Conservation (phyloP, 2,888 invertebrate species). For the Siphonodentalium dalli region DNA sequence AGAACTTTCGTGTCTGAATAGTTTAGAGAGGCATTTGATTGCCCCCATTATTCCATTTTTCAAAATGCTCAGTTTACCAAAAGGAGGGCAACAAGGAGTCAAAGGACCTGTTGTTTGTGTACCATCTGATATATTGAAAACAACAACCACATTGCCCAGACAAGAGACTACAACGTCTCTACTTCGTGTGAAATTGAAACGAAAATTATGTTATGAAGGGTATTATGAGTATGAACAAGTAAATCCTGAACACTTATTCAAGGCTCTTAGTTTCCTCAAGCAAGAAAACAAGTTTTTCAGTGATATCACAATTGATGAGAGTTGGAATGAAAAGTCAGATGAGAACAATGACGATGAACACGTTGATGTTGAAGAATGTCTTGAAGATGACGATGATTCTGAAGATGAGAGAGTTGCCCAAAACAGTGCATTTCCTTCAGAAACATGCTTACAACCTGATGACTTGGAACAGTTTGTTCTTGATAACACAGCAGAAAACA, state of each 20-base stretch:
- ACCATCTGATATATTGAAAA: too few species aligned
- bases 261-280: slow-evolving; percentile 7
- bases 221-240: slow-evolving; percentile 5
- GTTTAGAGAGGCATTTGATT: neutral
- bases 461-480: slow-evolving; percentile 18
- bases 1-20: neutral
- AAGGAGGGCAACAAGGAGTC: neutral
- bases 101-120: neutral
- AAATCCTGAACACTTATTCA: neutral
- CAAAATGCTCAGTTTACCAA: slow-evolving; percentile 7
- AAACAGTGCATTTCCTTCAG: neutral
- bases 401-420: neutral
- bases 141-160: too few species aligned
- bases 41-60: slow-evolving; percentile 1
- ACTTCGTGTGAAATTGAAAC: slow-evolving; percentile 15
- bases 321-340: neutral
- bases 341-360: neutral
- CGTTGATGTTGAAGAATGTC: neutral
- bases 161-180: too few species aligned
- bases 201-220: slow-evolving; percentile 11
- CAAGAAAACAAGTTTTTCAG: slow-evolving; percentile 7
- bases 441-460: slow-evolving; percentile 24
- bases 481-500: slow-evolving; percentile 14
- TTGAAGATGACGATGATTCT: neutral
- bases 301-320: slow-evolving; percentile 5